A percentile compares a stretch with the other conserved stretches of the same genome.
Conservation (phyloP, 2,113 vertebrate genomes). For the Isichthys henryi region DNA sequence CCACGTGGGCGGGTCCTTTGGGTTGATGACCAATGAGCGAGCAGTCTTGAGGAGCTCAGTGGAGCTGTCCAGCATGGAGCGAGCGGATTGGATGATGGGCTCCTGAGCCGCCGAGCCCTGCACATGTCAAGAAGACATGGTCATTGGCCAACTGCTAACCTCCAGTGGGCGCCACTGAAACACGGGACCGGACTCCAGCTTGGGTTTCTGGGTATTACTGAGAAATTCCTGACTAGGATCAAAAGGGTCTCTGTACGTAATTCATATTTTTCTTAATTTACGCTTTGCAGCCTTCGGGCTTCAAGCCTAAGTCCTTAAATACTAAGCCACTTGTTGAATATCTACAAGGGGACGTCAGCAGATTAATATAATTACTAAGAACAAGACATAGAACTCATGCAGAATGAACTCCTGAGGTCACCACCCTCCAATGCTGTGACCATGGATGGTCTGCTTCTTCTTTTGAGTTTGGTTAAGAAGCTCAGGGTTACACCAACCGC, state of each 20-base stretch:
- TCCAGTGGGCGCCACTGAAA: not conserved
- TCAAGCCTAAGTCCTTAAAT: constrained; percentile 34
- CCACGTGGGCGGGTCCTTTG: constrained; percentile 95
- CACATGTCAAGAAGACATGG: not conserved
- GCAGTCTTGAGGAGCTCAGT: constrained; percentile 84
- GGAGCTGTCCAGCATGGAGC: constrained; percentile 94
- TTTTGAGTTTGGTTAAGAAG: not conserved
- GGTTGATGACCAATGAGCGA: constrained; percentile 89
- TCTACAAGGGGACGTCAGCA: not conserved
- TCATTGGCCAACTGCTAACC: not conserved
- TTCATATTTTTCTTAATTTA: not conserved
- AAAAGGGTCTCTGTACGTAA: not conserved
- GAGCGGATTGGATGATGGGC: constrained; percentile 85
- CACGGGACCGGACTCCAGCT: not conserved
- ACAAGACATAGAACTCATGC: not conserved
- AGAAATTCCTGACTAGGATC: not conserved
- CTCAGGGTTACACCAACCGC: not conserved
- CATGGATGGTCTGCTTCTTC: not conserved
- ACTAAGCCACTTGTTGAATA: not conserved
- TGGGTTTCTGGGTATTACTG: not conserved
- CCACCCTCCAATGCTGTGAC: not conserved
- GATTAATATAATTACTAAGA: not conserved
- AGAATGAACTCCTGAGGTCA: not conserved
- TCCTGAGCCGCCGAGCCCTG: constrained; percentile 91
- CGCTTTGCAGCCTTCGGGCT: constrained; percentile 32